These are phyloP conservation scores for Formica selysi DNA, from an alignment of 1,140 invertebrate species.

Conservation along the genomic window DNA sequence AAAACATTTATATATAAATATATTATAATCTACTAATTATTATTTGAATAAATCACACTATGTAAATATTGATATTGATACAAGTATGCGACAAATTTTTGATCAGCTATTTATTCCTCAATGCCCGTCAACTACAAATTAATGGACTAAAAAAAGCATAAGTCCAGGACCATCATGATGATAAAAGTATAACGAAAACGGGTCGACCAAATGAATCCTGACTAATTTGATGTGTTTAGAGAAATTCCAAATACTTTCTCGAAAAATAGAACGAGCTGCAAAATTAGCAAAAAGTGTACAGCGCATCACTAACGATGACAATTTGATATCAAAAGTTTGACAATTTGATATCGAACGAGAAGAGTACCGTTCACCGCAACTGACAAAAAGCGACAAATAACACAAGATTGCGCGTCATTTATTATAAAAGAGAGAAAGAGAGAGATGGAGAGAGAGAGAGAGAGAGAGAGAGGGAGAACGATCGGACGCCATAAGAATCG, in stretches of 20 bases:
- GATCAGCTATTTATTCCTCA: background rate
- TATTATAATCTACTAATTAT: background rate
- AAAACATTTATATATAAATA: background rate
- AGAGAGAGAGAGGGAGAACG: background rate
- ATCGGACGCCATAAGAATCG: constrained; percentile 45
- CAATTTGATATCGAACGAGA: constrained; percentile 1
- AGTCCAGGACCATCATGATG: background rate
- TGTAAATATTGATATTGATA: background rate
- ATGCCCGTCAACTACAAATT: background rate
- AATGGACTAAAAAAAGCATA: background rate
- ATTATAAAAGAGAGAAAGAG: background rate
- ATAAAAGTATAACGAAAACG: background rate
- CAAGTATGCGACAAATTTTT: background rate
- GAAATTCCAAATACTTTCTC: background rate
- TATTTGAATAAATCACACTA: background rate
- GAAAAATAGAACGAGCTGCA: background rate
- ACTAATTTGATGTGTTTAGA: background rate
- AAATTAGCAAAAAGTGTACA: constrained; percentile 10
- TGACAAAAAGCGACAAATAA: constrained; percentile 1
- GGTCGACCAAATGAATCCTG: background rate
- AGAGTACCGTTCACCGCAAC: background rate
- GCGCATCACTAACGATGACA: background rate
- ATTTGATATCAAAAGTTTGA: background rate
- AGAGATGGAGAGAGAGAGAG: background rate
- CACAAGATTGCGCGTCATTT: background rate